Conservation (phyloP, 1,140 invertebrate species). For the Frieseomelitta varia region DNA sequence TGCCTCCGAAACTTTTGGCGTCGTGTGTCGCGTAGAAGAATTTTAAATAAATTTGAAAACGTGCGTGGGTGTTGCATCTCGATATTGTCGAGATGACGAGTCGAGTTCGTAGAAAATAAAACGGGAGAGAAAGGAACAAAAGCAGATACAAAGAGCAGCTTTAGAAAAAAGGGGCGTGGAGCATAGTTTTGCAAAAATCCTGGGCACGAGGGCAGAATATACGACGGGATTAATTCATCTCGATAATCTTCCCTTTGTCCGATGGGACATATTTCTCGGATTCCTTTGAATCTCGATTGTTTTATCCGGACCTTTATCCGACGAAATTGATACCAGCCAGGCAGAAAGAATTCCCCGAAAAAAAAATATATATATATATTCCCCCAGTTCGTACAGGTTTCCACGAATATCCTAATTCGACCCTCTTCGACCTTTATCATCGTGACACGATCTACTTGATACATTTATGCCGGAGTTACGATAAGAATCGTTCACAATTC, state of each 20-base stretch:
- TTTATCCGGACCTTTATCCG: neutral
- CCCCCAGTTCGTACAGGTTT: constrained; percentile 2
- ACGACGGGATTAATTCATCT: neutral
- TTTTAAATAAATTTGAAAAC: neutral
- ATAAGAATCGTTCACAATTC: constrained; percentile 55
- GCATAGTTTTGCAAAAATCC: neutral
- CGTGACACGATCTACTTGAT: constrained; percentile 57
- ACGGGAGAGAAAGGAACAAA: neutral
- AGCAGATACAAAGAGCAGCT: neutral
- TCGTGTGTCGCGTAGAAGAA: too few species aligned
- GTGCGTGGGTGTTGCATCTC: neutral
- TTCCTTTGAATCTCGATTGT: neutral
- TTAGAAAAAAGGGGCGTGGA: neutral
- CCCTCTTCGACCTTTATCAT: constrained; percentile 48
- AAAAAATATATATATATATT: neutral
- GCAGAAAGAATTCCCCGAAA: neutral
- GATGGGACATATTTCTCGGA: neutral
- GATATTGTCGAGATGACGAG: neutral
- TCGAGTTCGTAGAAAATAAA: neutral
- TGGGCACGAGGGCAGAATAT: too few species aligned
- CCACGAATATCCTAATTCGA: constrained; percentile 17
- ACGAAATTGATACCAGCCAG: constrained; percentile 11
- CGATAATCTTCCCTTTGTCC: constrained; percentile 4
- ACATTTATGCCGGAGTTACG: constrained; percentile 59
- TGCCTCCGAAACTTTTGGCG: too few species aligned